Conservation (phyloP, 1,140 invertebrate species). For the Agraylea sexmaculata region DNA sequence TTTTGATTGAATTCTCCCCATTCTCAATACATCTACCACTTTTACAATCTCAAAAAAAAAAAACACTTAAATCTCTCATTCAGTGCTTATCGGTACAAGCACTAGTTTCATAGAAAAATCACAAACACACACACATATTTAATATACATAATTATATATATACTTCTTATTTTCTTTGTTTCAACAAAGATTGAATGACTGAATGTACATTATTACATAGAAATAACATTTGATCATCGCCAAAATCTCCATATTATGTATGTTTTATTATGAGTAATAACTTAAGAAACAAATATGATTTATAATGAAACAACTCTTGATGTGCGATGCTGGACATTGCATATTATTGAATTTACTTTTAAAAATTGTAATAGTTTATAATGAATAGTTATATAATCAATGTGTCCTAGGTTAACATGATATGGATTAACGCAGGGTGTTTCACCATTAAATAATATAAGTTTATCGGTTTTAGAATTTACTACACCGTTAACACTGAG, state of each 20-base stretch:
- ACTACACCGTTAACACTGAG: too few species aligned
- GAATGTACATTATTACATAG: conserved; percentile 23
- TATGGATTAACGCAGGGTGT: conserved; percentile 23
- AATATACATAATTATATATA: conserved; percentile 8
- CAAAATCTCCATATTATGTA: conserved; percentile 22
- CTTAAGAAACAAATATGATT: conserved; percentile 16
- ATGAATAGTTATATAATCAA: conserved; percentile 21
- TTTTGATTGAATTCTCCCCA: too few species aligned
- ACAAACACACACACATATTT: conserved; percentile 8
- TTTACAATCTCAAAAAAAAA: too few species aligned
- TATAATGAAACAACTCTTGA: conserved; percentile 8
- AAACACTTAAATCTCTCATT: conserved; percentile 1
- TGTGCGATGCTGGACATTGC: conserved; percentile 21
- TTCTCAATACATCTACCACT: too few species aligned
- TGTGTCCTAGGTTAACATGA: conserved; percentile 21
- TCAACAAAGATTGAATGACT: conserved; percentile 23
- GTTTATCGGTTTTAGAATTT: conserved; percentile 17
- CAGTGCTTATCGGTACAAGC: too few species aligned
- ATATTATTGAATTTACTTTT: conserved; percentile 20
- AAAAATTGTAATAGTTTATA: conserved; percentile 20
- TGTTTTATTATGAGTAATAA: conserved; percentile 21
- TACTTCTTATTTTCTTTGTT: conserved; percentile 18
- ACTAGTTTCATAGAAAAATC: too few species aligned
- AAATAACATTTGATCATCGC: conserved; percentile 23
- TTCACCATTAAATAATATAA: conserved; percentile 21